phyloP scores from a whole-genome alignment of 2,888 invertebrate genomes.

The Escarpia spicata region DNA sequence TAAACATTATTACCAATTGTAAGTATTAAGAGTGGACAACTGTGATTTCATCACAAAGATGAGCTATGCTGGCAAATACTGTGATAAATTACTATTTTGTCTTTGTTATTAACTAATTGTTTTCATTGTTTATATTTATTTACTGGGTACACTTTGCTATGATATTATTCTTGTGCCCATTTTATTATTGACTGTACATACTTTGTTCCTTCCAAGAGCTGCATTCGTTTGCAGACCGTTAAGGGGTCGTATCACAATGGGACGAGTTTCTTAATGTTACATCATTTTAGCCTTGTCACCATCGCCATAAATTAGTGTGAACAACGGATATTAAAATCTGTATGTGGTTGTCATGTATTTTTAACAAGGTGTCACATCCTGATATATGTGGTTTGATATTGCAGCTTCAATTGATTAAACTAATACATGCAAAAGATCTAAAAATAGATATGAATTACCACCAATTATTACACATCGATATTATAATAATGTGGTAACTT shows the following conservation, averaged over 20 bases:
- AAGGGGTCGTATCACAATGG: background rate
- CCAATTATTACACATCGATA: background rate
- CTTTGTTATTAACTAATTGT: background rate
- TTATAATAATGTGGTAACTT: no score
- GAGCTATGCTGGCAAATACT: background rate
- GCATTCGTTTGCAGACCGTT: background rate
- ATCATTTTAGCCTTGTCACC: background rate
- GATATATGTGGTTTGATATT: background rate
- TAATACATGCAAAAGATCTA: no score
- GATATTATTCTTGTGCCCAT: background rate
- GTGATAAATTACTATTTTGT: background rate
- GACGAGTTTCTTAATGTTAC: background rate
- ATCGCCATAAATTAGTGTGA: background rate
- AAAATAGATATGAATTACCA: background rate
- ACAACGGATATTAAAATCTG: background rate
- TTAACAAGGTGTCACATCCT: background rate
- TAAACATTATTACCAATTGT: background rate
- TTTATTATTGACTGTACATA: background rate
- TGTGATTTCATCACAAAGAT: background rate
- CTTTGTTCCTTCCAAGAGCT: background rate
- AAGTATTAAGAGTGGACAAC: background rate
- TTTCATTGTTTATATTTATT: constrained; percentile 4
- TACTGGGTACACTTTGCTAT: background rate
- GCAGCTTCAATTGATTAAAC: no score
- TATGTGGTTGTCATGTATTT: background rate